Percentiles rank a stretch among this genome's conserved stretches.
Conservation (phyloP, 2,888 invertebrate genomes). For the Drosophila quasianomalipes region DNA sequence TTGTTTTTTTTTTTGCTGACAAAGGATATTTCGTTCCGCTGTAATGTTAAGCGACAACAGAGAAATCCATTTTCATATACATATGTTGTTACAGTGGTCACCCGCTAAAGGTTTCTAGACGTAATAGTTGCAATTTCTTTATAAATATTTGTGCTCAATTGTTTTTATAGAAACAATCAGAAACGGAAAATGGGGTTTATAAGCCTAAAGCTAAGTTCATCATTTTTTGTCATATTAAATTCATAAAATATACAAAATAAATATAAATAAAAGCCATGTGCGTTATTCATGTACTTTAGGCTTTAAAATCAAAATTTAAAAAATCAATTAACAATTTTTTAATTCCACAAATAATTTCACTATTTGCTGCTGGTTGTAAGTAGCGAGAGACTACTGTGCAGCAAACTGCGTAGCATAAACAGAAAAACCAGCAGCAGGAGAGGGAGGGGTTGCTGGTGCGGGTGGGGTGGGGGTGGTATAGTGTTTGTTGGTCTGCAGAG, state of each 20-base stretch:
- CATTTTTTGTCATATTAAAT: background rate
- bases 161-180: background rate
- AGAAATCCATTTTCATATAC: constrained; percentile 23
- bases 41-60: constrained; percentile 21
- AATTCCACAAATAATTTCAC: background rate
- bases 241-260: background rate
- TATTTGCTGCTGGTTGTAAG: background rate
- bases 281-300: background rate
- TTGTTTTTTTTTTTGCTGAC: constrained; percentile 31
- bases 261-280: background rate
- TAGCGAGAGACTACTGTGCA: background rate
- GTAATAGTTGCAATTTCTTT: background rate
- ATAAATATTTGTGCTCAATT: background rate
- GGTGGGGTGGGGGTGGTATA: background rate
- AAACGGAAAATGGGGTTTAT: background rate
- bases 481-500: constrained; percentile 5
- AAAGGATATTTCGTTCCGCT: constrained; percentile 49
- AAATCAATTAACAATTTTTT: background rate
- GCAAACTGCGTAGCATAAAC: constrained; percentile 29
- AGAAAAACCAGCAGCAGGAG: background rate
- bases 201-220: background rate
- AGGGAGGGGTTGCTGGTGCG: background rate
- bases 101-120: background rate
- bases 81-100: constrained; percentile 1
- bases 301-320: background rate